These are phyloP conservation scores for Phanerotoma sp. DNA, from an alignment of 2,888 invertebrate species.

Conservation along the genomic window DNA sequence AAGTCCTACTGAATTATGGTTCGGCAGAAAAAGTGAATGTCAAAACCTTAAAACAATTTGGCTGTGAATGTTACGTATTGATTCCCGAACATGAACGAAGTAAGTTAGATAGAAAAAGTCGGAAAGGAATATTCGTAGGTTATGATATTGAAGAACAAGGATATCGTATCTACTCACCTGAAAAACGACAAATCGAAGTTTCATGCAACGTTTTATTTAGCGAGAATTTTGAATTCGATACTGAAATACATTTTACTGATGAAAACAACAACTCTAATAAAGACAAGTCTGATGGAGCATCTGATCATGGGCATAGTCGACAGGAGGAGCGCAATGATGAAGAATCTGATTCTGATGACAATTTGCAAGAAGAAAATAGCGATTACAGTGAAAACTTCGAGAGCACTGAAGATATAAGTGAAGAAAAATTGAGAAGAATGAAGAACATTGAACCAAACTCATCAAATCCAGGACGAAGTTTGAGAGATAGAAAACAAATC, in stretches of 20 bases:
- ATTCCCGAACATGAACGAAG: slow-evolving; percentile 27
- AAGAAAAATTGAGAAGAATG: background rate
- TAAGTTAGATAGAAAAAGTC: slow-evolving; percentile 26
- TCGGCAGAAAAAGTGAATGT: slow-evolving; percentile 28
- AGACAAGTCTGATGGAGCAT: slow-evolving; percentile 3
- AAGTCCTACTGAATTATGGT: slow-evolving; percentile 31
- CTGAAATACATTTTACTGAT: background rate
- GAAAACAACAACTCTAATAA: background rate
- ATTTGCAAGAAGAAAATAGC: too few species aligned
- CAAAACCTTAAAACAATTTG: slow-evolving; percentile 16
- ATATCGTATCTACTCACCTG: slow-evolving; percentile 21
- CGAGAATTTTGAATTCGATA: slow-evolving; percentile 22
- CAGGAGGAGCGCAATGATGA: too few species aligned
- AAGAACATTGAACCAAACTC: background rate
- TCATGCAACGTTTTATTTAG: slow-evolving; percentile 28
- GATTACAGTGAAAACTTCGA: too few species aligned
- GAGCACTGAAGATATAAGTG: too few species aligned
- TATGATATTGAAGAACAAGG: slow-evolving; percentile 34
- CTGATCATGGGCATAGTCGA: too few species aligned
- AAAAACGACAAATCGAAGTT: slow-evolving; percentile 16
- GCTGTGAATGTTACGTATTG: slow-evolving; percentile 28
- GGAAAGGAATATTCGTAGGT: slow-evolving; percentile 34
- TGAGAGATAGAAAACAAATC: slow-evolving; percentile 29
- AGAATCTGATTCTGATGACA: too few species aligned
- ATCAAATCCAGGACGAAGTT: background rate